phyloP scores from a whole-genome alignment of 2,797 vertebrate genomes.

The Labroides dimidiatus region DNA sequence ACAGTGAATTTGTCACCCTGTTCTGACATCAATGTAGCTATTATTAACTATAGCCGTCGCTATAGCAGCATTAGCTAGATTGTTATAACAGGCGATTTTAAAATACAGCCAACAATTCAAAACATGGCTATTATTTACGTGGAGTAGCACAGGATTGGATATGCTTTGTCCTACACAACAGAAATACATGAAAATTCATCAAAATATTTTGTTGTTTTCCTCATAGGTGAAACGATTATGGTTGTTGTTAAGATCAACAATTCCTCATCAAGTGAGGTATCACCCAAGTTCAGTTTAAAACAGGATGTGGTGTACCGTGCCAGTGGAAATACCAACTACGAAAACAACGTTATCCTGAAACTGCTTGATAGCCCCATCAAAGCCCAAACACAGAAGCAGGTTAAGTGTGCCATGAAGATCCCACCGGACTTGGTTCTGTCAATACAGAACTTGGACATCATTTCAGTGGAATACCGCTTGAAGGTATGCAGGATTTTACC shows the following conservation, averaged over 20 bases:
- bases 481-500: slow-evolving; percentile 78
- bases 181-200: not conserved
- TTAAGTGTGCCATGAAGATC: slow-evolving; percentile 86
- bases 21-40: too few species aligned
- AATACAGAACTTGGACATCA: slow-evolving; percentile 90
- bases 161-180: not conserved
- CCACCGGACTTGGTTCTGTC: slow-evolving; percentile 80
- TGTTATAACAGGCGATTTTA: too few species aligned
- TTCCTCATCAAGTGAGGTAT: slow-evolving; percentile 88
- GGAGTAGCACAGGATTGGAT: too few species aligned
- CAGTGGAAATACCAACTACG: slow-evolving; percentile 82
- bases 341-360: slow-evolving; percentile 81
- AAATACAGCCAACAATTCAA: too few species aligned
- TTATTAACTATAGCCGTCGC: too few species aligned
- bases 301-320: slow-evolving; percentile 85
- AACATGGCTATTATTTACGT: too few species aligned
- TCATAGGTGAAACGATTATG: slow-evolving; percentile 89
- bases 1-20: too few species aligned
- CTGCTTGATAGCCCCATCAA: slow-evolving; percentile 81
- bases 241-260: slow-evolving; percentile 92
- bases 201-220: slow-evolving; percentile 5
- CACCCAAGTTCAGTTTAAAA: slow-evolving; percentile 89
- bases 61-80: too few species aligned
- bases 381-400: slow-evolving; percentile 83
- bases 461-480: slow-evolving; percentile 89